A percentile compares a stretch with the other conserved stretches of the same genome.
phyloP scores from a whole-genome alignment of 2,888 invertebrate species.

The Diabrotica balteata region DNA sequence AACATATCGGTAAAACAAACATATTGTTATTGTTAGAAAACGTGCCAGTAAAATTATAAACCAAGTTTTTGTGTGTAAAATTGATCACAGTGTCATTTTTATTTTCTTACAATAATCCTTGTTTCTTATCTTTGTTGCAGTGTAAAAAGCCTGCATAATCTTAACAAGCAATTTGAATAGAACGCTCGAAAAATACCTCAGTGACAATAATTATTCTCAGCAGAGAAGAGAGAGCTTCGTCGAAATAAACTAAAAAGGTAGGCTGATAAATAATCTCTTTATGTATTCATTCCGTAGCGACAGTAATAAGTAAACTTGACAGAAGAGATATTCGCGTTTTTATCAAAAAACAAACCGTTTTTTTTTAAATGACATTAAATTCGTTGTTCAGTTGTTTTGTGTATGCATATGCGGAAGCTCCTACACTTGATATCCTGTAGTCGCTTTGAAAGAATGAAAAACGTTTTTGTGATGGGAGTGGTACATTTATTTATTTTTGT shows the following conservation, averaged over 20 bases:
- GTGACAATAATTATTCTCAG: constrained; percentile 21
- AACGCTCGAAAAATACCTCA: constrained; percentile 13
- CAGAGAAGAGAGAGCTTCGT: constrained; percentile 1
- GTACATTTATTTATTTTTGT: too few relatives aligned
- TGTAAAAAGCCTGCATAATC: constrained; percentile 7
- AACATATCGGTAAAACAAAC: too few relatives aligned
- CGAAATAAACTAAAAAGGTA: constrained; percentile 22
- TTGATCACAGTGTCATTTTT: too few relatives aligned
- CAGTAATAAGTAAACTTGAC: constrained; percentile 40
- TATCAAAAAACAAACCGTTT: constrained; percentile 36
- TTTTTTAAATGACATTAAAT: constrained; percentile 23
- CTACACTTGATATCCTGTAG: too few relatives aligned
- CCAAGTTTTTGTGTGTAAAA: too few relatives aligned
- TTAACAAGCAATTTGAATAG: constrained; percentile 14
- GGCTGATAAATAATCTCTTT: constrained; percentile 30
- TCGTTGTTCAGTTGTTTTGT: constrained; percentile 16
- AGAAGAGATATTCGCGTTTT: constrained; percentile 38
- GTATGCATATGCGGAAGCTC: neutral
- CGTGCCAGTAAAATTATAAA: too few relatives aligned
- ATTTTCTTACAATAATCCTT: too few relatives aligned
- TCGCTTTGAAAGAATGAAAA: too few relatives aligned
- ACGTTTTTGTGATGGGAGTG: too few relatives aligned
- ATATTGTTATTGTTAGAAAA: too few relatives aligned
- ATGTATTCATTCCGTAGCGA: constrained; percentile 26
- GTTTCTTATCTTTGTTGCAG: neutral